phyloP scores from a whole-genome alignment of 2,113 vertebrate genomes.

The Petroica traversi region DNA sequence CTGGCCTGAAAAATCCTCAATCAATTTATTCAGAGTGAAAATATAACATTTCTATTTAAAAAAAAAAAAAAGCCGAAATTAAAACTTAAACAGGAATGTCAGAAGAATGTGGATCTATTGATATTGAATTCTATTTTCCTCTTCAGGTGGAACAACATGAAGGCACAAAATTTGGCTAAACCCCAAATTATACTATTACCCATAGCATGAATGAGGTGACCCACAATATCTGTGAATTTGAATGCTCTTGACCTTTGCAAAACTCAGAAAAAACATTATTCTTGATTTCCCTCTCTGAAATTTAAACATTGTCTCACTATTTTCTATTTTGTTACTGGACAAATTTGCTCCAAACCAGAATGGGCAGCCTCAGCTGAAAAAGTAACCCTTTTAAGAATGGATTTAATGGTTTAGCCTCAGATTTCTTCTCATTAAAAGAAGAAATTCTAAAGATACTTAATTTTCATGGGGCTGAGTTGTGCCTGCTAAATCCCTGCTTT shows the following conservation, averaged over 20 bases:
- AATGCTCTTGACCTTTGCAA: background rate
- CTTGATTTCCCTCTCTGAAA: background rate
- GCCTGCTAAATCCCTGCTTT: background rate
- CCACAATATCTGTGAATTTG: background rate
- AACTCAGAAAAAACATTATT: background rate
- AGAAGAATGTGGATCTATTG: background rate
- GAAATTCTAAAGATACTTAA: background rate
- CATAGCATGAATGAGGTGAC: background rate
- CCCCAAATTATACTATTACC: background rate
- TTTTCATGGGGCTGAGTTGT: background rate
- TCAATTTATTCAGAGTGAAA: slow-evolving; percentile 21
- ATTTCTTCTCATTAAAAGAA: background rate
- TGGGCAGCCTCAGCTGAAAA: background rate
- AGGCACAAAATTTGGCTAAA: background rate
- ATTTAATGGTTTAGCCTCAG: background rate
- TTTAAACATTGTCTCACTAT: background rate
- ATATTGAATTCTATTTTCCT: background rate
- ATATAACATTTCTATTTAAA: slow-evolving; percentile 8
- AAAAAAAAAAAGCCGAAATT: too few species aligned
- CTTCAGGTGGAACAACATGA: background rate
- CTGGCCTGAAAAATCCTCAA: slow-evolving; percentile 25
- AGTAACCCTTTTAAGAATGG: background rate
- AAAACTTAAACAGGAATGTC: too few species aligned
- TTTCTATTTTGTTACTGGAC: background rate
- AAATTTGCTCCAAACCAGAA: background rate